A percentile compares a stretch with the other conserved stretches of the same genome.
These are phyloP conservation scores for Phaedon cochleariae DNA, from an alignment of 2,888 invertebrate genomes.

Conservation along the genomic window DNA sequence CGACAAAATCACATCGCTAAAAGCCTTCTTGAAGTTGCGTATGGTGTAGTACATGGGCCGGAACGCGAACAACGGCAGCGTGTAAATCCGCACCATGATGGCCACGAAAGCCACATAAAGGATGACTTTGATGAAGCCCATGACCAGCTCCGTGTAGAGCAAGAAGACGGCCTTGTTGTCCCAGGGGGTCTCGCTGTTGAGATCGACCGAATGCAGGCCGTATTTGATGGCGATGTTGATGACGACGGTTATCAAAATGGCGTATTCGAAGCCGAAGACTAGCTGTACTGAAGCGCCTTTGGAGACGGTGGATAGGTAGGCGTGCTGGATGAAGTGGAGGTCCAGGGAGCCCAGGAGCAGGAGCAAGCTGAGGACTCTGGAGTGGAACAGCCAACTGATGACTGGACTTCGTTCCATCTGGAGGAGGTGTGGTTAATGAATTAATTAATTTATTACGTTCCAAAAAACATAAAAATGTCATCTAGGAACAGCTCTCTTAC, in stretches of 20 bases:
- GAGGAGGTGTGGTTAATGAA: constrained; percentile 44
- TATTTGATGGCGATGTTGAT: constrained; percentile 94
- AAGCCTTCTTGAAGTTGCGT: constrained; percentile 96
- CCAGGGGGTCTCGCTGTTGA: constrained; percentile 96
- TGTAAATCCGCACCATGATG: constrained; percentile 94
- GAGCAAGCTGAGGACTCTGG: constrained; percentile 86
- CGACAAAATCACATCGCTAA: constrained; percentile 96
- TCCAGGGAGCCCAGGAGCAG: constrained; percentile 84
- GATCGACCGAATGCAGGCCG: constrained; percentile 85
- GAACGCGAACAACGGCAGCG: constrained; percentile 97
- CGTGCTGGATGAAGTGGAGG: constrained; percentile 89
- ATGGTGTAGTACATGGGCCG: constrained; percentile 99
- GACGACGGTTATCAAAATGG: constrained; percentile 92
- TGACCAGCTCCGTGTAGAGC: constrained; percentile 93
- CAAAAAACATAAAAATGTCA: no score
- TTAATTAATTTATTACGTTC: no score
- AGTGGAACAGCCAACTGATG: constrained; percentile 94
- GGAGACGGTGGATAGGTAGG: constrained; percentile 89
- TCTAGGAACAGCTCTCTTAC: no score
- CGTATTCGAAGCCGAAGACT: constrained; percentile 99
- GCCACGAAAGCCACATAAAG: constrained; percentile 92
- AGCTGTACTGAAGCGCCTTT: constrained; percentile 98
- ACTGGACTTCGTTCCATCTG: constrained; percentile 99
- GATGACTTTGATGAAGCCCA: constrained; percentile 80
- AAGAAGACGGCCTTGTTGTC: constrained; percentile 98